Evolutionary conservation across 1,140 invertebrate species (phyloP), one percentile per base, ranked within the genome.

Genomic region (Lucilia sericata): DNA sequence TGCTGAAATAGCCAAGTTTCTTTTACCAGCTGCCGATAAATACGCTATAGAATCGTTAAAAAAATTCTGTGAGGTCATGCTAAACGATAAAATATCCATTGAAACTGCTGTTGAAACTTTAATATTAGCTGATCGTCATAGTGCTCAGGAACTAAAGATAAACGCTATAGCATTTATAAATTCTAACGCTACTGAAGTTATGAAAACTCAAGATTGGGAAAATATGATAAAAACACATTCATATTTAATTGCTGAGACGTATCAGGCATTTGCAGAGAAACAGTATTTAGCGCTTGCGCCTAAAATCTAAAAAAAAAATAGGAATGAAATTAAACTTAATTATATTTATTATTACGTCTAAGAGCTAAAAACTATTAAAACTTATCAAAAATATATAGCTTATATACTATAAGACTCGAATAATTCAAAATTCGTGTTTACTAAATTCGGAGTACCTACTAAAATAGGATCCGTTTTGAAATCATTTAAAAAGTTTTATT

Each of bases 151-250:
- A 93, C 93, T 99, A 82, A 99, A 99, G 93, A 96, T 97, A 88
- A 98, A 99, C 93, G 98, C 98, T 87, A 99, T 99, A 90, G 98
- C 99, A 92, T 99, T 98, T 92, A 99, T 99, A 88, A 99, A 99
- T 92, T 98, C 97, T 89, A 98, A 99, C 93, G 98, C 98, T 86
- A 98, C 97, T 76, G 98, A 99, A 92, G 98, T 99, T 85, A 99
- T 99, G 97, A 98, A 99, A 90, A 99, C 98, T 19, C 92, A 94
- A 42, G 98, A 98, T 47, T 99, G 98, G 96, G 99, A 99, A 92
- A 96, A 96, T 87, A 99, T 99, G 97, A 97, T 99, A 85, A 95
- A 95, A 88, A 97, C 96, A 84, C 97, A 99, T 92, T 98, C 98
- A 86, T 98, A 99, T 92, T 94, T 99, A 85, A 98, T 99, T 91